Base-by-base conservation (phyloP, 2,113 vertebrate species). In the Oryzias javanicus region DNA sequence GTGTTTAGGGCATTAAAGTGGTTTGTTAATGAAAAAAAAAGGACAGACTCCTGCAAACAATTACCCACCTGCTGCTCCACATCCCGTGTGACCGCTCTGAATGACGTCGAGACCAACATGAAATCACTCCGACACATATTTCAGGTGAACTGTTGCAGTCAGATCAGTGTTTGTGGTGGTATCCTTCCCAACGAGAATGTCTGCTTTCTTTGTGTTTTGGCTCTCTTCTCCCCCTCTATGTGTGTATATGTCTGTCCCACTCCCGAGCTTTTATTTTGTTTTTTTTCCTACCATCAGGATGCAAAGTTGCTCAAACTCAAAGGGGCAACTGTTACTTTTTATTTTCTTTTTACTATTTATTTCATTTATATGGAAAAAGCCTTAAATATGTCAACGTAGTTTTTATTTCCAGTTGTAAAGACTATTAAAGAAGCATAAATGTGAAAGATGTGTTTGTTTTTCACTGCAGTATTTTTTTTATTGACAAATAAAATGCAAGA, bases 401-500 rank as follows among this genome's bases (percentile, higher is more conserved):
- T 72, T 80, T 80, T 78, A 22, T 20, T 51, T 77, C 78, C 52
- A 78, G 74, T 68, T 89, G 86, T 88, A 86, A 85, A 88, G 64
- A 80, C 74, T 67, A 91, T 91, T 92, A 91, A 91, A 91, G 86
- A 82, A 84, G 70, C 78, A 77, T 81, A 82, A 89, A 64, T 83
- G 84, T 89, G 81, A 75, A 64, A 73, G 78, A 84, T 87, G 87
- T 91, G 84, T 89, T 22, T 86, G 81, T 91, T 86, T 88, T 60
- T 90, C 77, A 76, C 68, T 90, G 74, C 67, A 64, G 53, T 61
- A 71, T 74, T 56, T 27, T 56, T 27, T 35, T 64, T 53, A 56
- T 55, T 61, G 59, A 44, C 46, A 66, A 72, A 69, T 41, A 41
- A 55, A 49, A 47, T 24, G 19, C 55, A 64, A 24, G 14, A 17